Evolutionary conservation across 2,888 invertebrate genomes (phyloP).

Genomic region (Neoitamus cyanurus): DNA sequence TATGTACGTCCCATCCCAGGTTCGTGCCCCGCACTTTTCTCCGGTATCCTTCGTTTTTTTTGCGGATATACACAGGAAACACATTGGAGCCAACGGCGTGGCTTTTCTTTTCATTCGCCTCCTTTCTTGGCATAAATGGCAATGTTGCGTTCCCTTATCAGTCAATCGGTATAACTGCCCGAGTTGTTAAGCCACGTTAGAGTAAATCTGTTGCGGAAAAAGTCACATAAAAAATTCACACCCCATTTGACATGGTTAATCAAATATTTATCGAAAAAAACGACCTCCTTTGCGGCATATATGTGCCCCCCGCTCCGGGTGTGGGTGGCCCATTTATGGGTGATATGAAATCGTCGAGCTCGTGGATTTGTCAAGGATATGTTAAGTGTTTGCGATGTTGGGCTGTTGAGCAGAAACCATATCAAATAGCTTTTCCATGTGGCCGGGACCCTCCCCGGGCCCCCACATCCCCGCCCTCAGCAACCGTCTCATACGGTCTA

Average conservation of each 20-base stretch:
- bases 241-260: conserved; percentile 21
- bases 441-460: neutral
- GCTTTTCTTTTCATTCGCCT: neutral
- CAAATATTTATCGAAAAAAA: conserved; percentile 15
- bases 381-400: neutral
- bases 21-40: neutral
- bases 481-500: neutral
- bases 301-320: neutral
- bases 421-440: conserved; percentile 1
- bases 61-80: neutral
- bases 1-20: neutral
- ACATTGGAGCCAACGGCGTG: neutral
- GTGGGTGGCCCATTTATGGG: conserved; percentile 3
- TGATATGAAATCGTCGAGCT: conserved; percentile 1
- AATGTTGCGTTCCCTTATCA: neutral
- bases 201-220: conserved; percentile 12
- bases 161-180: conserved; percentile 7
- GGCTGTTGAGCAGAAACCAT: neutral
- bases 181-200: conserved; percentile 3
- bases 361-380: conserved; percentile 1
- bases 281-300: neutral
- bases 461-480: neutral
- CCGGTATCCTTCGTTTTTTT: neutral
- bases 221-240: conserved; percentile 24
- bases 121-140: neutral